Base-by-base conservation (phyloP, 2,888 invertebrate species). In the Rhamnusium bicolor region DNA sequence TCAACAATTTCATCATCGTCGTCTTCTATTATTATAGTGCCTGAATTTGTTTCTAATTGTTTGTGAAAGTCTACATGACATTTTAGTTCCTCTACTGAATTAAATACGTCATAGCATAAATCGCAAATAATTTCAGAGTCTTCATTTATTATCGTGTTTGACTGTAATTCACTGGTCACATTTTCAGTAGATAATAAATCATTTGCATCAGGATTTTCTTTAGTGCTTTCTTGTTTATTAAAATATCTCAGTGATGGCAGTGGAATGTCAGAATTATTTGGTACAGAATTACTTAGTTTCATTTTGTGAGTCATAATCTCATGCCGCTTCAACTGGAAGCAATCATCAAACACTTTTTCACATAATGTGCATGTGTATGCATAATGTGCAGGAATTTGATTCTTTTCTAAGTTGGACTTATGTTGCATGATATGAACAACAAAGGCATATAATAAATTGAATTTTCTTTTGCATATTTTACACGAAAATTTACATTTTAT, bases 21-120 rank as follows among this genome's bases (percentile, higher is more conserved):
- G 46, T 76, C 72, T 1, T 72, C 77, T 51, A 75, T 66, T 27
- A 67, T 14, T 27, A 75, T 67, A 8, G 62, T 29, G 12, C 51
- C 56, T 0, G 71, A 60, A 0, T 62, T 68, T 16, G 69, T 56
- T 12, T 78, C 77, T 14, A 79, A 27, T 40, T 78, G 65, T 70
- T 74, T 75, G 21, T 81, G 79, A 6, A 80, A 73, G 47, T 78
- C 73, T 54, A 79, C 80, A 61, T 85, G 85, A 14, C 58, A 73
- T 1, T 71, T 70, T 21, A 85, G 60, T 27, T 82, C 79, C 40
- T 80, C 79, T 68, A 79, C 72, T 4, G 79, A 70, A 14, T 75
- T 71, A 69, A 84, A 85, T 46, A 79, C 77, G 51, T 84, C 83
- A 21, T 83, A 84, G 68, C 85, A 85, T 4, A 80, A 70, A n/a